Evolutionary conservation across 2,888 invertebrate species (phyloP), one percentile per base, ranked within the genome.

Genomic region (Ectemnius lituratus): DNA sequence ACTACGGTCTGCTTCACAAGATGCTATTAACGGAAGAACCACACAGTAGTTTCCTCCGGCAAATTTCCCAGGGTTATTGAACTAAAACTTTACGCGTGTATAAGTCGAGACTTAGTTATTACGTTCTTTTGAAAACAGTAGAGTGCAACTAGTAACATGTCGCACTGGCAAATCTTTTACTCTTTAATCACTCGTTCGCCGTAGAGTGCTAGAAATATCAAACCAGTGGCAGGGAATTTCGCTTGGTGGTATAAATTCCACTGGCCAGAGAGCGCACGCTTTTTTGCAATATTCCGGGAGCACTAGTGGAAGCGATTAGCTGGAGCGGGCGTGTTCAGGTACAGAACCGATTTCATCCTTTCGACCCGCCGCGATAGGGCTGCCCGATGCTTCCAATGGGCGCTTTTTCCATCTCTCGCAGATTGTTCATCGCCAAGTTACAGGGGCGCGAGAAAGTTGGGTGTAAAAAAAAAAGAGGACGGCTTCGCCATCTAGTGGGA

Each of bases 331-430:
- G 18, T 56, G 67, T 68, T 56, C 47, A 61, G 46, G n/a, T 58
- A 37, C 45, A 63, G 52, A 23, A 57, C 69, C 69, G 66, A 66
- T 69, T 69, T 69, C 58, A 59, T 27, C 47, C 58, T 63, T 61
- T 61, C 67, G 13, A 59, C 61, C 60, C 56, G 67, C 67, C 8
- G 37, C 37, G 37, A 37, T 37, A 37, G 37, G 37, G 37, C 4
- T 6, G 8, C 8, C 37, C 8, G 37, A 8, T 6, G 37, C 37
- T 37, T 37, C 37, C 37, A 37, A 37, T 37, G 8, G 37, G 8
- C 37, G 52, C 62, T 67, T 61, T 71, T 67, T 67, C 67, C 61
- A 67, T 67, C 61, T 56, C 71, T 8, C 70, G 68, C 37, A 37
- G 56, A 70, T 68, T 62, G 67, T 71, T 60, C 20, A 46, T 46